Percentiles rank a stretch among this genome's conserved stretches.
These are phyloP conservation scores for Miichthys miiuy DNA, from an alignment of 2,797 vertebrate species.

Conservation along the genomic window DNA sequence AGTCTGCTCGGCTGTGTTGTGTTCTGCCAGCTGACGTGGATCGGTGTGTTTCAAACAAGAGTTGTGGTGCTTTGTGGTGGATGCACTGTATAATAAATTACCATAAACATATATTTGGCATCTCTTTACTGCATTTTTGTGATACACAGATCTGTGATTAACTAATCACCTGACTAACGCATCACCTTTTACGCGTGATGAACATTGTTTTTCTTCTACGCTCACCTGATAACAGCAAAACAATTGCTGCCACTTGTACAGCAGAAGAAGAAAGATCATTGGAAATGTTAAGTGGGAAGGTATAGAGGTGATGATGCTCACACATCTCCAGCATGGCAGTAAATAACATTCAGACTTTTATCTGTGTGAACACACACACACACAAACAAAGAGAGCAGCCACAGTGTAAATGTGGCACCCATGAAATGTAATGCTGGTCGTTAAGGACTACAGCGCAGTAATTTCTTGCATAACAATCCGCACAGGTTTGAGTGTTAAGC, in stretches of 20 bases:
- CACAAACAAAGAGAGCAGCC: constrained; percentile 11
- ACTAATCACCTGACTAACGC: not conserved
- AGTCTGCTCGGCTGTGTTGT: not conserved
- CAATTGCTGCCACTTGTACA: constrained; percentile 9
- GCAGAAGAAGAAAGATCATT: not conserved
- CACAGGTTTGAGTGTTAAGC: constrained; percentile 20
- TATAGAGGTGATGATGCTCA: constrained; percentile 26
- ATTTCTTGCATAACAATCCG: constrained; percentile 49
- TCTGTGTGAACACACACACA: not conserved
- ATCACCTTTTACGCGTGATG: not conserved
- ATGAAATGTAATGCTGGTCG: constrained; percentile 46
- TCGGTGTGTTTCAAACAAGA: not conserved
- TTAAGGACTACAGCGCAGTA: constrained; percentile 36
- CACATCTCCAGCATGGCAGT: constrained; percentile 24
- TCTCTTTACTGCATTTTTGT: not conserved
- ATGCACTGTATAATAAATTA: not conserved
- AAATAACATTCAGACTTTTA: constrained; percentile 42
- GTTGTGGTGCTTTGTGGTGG: constrained; percentile 1
- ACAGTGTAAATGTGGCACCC: constrained; percentile 37
- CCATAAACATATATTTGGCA: not conserved
- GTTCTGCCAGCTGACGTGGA: not conserved
- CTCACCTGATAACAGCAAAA: not conserved
- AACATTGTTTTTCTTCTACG: constrained; percentile 9
- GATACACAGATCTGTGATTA: not conserved
- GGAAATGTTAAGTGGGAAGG: constrained; percentile 19